Conservation (phyloP, 2,888 invertebrate species). For the Lottia gigantea region DNA sequence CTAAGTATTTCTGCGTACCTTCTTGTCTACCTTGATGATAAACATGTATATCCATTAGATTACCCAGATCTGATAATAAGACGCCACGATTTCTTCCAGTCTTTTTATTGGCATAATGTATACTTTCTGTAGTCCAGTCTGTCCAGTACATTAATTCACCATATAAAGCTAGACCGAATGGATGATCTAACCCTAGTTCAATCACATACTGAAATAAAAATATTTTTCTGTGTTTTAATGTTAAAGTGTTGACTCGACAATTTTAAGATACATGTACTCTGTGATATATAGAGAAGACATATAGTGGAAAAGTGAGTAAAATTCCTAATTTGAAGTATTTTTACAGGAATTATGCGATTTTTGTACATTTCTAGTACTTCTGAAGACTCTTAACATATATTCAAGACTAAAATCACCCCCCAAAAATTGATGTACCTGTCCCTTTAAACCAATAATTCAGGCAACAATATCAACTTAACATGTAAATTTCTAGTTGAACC, state of each 20-base stretch:
- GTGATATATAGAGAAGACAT: no score
- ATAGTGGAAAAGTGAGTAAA: no score
- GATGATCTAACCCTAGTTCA: conserved; percentile 84
- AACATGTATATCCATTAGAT: conserved; percentile 88
- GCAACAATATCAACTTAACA: neutral
- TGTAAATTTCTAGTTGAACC: neutral
- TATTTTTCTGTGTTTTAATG: no score
- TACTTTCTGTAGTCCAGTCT: conserved; percentile 89
- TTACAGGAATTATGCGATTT: no score
- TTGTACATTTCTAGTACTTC: no score
- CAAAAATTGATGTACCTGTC: no score
- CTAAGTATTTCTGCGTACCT: conserved; percentile 53
- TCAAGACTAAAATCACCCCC: no score
- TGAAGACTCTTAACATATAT: no score
- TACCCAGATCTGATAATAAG: conserved; percentile 83
- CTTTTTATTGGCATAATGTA: conserved; percentile 78
- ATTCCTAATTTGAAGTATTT: no score
- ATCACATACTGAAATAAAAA: conserved; percentile 48
- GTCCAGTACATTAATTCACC: conserved; percentile 93
- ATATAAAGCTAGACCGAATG: conserved; percentile 88
- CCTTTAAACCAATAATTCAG: no score
- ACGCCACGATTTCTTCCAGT: conserved; percentile 60
- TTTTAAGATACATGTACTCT: no score
- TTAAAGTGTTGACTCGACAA: no score
- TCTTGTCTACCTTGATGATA: conserved; percentile 63